phyloP scores from a whole-genome alignment of 2,797 vertebrate genomes.

The Sebastes itinus region DNA sequence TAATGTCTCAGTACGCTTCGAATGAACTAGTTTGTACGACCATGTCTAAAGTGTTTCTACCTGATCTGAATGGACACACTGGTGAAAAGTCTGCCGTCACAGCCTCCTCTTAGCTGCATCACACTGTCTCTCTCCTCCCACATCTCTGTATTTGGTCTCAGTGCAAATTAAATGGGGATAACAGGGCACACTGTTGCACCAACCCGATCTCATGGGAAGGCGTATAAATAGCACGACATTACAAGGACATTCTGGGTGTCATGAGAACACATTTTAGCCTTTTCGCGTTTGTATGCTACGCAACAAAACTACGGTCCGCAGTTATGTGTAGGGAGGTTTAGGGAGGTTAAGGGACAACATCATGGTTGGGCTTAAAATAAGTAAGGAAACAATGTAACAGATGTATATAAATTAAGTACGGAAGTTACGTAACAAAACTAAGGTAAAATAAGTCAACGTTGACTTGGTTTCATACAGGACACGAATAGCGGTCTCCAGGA shows the following conservation, averaged over 20 bases:
- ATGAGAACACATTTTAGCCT: too few relatives aligned
- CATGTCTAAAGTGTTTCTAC: not conserved
- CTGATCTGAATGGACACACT: not conserved
- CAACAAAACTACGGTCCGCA: too few relatives aligned
- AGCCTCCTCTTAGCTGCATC: not conserved
- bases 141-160: not conserved
- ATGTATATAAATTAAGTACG: not conserved
- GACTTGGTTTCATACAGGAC: too few relatives aligned
- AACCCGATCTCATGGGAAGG: too few relatives aligned
- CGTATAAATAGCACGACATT: too few relatives aligned
- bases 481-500: too few relatives aligned
- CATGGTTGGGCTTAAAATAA: too few relatives aligned
- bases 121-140: not conserved
- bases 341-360: too few relatives aligned
- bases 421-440: not conserved
- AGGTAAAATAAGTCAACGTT: not conserved
- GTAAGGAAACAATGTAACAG: too few relatives aligned
- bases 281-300: too few relatives aligned
- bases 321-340: too few relatives aligned
- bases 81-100: not conserved
- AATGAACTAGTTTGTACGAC: rapidly evolving
- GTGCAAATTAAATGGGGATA: not conserved
- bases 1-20: not conserved
- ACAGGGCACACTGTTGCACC: not conserved
- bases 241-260: too few relatives aligned